Base-by-base conservation (phyloP, 2,888 invertebrate species). In the Acanthosepion pharaonis region DNA sequence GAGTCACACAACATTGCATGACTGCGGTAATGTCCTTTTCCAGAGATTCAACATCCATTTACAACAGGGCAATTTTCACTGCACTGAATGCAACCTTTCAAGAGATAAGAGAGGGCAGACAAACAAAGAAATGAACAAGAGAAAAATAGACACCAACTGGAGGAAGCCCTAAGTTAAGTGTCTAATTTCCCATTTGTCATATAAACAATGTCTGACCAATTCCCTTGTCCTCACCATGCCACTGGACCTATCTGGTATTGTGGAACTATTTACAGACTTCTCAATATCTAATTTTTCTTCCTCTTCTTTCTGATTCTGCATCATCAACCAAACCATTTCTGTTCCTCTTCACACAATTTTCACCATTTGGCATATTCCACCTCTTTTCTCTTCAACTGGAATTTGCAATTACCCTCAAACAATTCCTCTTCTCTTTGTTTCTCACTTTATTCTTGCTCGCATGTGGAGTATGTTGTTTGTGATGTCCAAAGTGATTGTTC, bases 181-280 rank as follows among this genome's bases (percentile, higher is more conserved):
- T 78, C 78, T 78, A n/a, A 78, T 78, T 78, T 78, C 78, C 78
- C 78, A 78, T 78, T 78, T 78, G 78, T 78, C 78, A 78, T 18
- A 78, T 78, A 78, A 78, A 78, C 78, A 78, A 78, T 33, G 78
- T 78, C n/a, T 78, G 78, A 78, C 78, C 78, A 78, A n/a, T 78
- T 78, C 78, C 78, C 33, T n/a, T 78, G 78, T 78, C 78, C 78
- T 33, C 78, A 78, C 78, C 4, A 15, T n/a, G n/a, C 78, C n/a
- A 78, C 15, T n/a, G n/a, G 33, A 78, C 78, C 78, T 78, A 33
- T 33, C 78, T n/a, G 78, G 33, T n/a, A 78, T 78, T 78, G 78
- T 78, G n/a, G n/a, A 78, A 78, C 78, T 78, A 78, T 78, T 78
- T 78, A 78, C n/a, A 78, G 78, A 78, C n/a, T 78, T 64, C n/a